Evolutionary conservation across 2,888 invertebrate species (phyloP), one percentile per base, ranked within the genome.

Genomic region (Diaprepes abbreviatus): DNA sequence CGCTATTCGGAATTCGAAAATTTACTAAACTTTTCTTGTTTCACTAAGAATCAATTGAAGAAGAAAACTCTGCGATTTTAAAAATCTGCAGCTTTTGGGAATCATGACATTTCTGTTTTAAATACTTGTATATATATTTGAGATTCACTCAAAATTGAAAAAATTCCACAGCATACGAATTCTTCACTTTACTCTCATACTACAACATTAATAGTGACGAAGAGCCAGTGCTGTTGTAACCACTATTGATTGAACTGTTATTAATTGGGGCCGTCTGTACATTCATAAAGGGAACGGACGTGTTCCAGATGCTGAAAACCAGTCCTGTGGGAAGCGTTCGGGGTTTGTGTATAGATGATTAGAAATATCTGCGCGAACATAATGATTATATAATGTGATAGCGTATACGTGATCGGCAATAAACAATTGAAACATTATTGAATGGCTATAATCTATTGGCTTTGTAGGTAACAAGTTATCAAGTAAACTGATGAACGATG

Each of bases 211-310:
- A 48, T 28, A 48, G 24, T 48, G 28, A 48, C 24, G 48, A 48
- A 71, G 50, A 72, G 72, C 74, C 66, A 70, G 71, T 74, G 73
- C 62, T 71, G 40, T 54, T 38, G 38, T 38, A 58, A 58, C 57
- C 68, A 38, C 60, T 74, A 72, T 74, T 72, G 74, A 74, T 72
- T 74, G 55, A 69, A 59, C 71, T 59, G 68, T 70, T 74, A 74
- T 74, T 74, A 74, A 74, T 74, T 70, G 72, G 68, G 63, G 63
- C 64, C 17, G 52, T 21, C 54, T 16, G 33, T 35, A 52, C 24
- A 40, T 40, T 59, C 38, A 59, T 55, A 55, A 55, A 55, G 35
- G 55, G 24, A 48, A 50, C 62, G 48, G 62, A 62, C 62, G 62
- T 62, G 62, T 62, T 62, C 50, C 62, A 50, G 62, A 62, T 62